Evolutionary conservation across 2,113 vertebrate genomes (phyloP).

Genomic region (Microtus ochrogaster): DNA sequence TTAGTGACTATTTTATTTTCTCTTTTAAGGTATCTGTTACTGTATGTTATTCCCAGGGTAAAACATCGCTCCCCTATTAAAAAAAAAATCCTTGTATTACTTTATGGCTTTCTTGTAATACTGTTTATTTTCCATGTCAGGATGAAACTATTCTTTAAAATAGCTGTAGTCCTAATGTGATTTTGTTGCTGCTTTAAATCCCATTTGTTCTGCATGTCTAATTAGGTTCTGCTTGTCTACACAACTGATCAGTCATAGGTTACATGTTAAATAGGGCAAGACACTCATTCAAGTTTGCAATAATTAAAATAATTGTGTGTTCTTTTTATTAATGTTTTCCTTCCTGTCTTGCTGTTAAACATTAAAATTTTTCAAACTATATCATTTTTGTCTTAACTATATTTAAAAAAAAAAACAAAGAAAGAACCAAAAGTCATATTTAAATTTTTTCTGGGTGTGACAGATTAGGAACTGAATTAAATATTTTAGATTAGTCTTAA

Average conservation of each 20-base stretch:
- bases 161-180: constrained; percentile 38
- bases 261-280: constrained; percentile 26
- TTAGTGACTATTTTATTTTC: background rate
- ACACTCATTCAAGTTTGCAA: constrained; percentile 12
- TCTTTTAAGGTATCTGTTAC: background rate
- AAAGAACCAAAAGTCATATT: background rate
- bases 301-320: constrained; percentile 20
- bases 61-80: background rate
- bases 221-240: constrained; percentile 66
- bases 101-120: constrained; percentile 42
- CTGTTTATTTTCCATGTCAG: constrained; percentile 16
- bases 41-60: background rate
- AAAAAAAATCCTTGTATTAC: background rate
- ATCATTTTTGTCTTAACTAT: background rate
- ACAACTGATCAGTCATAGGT: constrained; percentile 59
- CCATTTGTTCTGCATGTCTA: constrained; percentile 70
- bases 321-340: constrained; percentile 3
- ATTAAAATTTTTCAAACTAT: background rate
- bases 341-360: background rate
- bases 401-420: background rate
- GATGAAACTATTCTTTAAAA: constrained; percentile 20
- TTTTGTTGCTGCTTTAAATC: constrained; percentile 65
- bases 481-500: background rate
- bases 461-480: background rate
- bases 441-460: background rate